Base-by-base conservation (phyloP, 2,888 invertebrate species). In the Philonicus albiceps region DNA sequence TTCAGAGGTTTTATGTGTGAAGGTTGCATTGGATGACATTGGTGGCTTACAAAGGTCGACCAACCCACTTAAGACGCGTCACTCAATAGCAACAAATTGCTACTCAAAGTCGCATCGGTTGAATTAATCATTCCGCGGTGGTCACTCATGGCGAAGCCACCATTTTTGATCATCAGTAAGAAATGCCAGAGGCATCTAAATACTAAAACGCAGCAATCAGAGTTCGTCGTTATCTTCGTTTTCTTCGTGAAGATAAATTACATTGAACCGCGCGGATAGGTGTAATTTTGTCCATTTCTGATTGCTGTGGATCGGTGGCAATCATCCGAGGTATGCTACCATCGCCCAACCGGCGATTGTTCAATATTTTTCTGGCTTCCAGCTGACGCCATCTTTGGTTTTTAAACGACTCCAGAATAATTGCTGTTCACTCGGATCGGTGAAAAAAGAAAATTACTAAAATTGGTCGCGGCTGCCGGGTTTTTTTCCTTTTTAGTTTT, bases 1-100 rank as follows among this genome's bases (percentile, higher is more conserved):
- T 40, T 87, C 83, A 78, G 84, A 84, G 84, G 72, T 87, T 80
- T 86, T 87, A 37, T 76, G 53, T 75, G 75, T 49, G 43, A 85
- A 85, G 85, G 85, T 22, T 85, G 64, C 64, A 64, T 53, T 19
- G 55, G n/a, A 8, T 73, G 84, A 81, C 81, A 64, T 81, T 81
- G 81, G 11, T 13, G n/a, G 13, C 8, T 6, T 43, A 3, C 16
- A 27, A 19, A 64, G 64, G 64, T 22, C 64, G 19, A n/a, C 49
- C 49, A 49, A n/a, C 49, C 49, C 16, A 49, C 49, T 49, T n/a
- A 6, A 49, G 6, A n/a, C 49, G n/a, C n/a, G 7, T 19, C 49
- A 49, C 19, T 49, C n/a, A 49, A 49, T 19, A 4, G 4, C 49
- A 49, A n/a, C 19, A 19, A 49, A n/a, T 49, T n/a, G 49, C 5